Percentiles rank a stretch among this genome's conserved stretches.
Evolutionary conservation across 1,140 invertebrate species (phyloP).

Genomic region (Dreissena rostriformis): DNA sequence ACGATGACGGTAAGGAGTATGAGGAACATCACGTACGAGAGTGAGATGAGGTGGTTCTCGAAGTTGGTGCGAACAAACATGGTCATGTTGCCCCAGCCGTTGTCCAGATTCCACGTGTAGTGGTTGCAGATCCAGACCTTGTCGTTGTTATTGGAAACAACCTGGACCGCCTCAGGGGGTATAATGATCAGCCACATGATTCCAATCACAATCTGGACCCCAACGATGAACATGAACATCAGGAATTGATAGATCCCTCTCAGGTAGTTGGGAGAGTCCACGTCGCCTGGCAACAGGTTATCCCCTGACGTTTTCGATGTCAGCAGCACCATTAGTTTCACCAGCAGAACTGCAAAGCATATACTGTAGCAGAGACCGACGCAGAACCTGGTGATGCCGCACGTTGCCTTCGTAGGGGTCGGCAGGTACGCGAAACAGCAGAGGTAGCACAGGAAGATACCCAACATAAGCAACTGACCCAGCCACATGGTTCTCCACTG

Average conservation of each 20-base stretch:
- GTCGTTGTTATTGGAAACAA: slow-evolving; percentile 66
- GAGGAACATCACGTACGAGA: slow-evolving; percentile 91
- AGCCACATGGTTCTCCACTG: slow-evolving; percentile 89
- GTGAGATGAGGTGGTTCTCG: slow-evolving; percentile 87
- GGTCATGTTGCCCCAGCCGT: slow-evolving; percentile 72
- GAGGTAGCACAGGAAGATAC: slow-evolving; percentile 91
- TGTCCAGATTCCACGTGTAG: slow-evolving; percentile 68
- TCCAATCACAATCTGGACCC: slow-evolving; percentile 90
- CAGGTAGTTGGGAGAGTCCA: slow-evolving; percentile 94
- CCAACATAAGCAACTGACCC: slow-evolving; percentile 94
- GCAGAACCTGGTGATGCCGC: slow-evolving; percentile 91
- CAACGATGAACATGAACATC: slow-evolving; percentile 89
- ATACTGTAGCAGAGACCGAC: slow-evolving; percentile 93
- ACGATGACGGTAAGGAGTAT: slow-evolving; percentile 92
- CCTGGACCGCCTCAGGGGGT: slow-evolving; percentile 72
- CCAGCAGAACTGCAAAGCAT: slow-evolving; percentile 95
- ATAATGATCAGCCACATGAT: slow-evolving; percentile 87
- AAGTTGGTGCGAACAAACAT: slow-evolving; percentile 75
- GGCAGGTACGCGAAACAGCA: slow-evolving; percentile 89
- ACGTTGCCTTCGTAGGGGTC: slow-evolving; percentile 90
- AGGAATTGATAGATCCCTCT: slow-evolving; percentile 95
- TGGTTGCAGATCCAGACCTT: slow-evolving; percentile 75
- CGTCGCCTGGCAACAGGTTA: slow-evolving; percentile 69
- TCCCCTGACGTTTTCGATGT: slow-evolving; percentile 84
- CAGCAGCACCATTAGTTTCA: slow-evolving; percentile 96